Percentiles rank a stretch among this genome's conserved stretches.
Conservation (phyloP, 2,888 invertebrate species). For the Neoitamus cyanurus region DNA sequence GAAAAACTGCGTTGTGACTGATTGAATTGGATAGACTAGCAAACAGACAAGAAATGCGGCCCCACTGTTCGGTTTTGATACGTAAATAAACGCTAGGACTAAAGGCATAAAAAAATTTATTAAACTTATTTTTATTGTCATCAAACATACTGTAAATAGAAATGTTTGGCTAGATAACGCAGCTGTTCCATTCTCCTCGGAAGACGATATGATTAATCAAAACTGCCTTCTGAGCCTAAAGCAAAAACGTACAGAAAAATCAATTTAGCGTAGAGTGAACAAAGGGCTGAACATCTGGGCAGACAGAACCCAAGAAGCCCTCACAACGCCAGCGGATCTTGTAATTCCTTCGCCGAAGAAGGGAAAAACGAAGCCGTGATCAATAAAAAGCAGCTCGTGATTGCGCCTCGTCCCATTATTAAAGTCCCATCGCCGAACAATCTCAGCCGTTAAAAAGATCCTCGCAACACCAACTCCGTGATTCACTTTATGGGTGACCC, state of each 20-base stretch:
- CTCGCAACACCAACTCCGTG: background rate
- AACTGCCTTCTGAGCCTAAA: background rate
- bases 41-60: no score
- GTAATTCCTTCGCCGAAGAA: background rate
- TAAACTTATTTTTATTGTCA: background rate
- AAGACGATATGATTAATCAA: background rate
- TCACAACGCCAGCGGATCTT: background rate
- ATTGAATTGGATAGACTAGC: no score
- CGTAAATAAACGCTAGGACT: no score
- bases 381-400: background rate
- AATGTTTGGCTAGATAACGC: background rate
- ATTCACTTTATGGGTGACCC: background rate
- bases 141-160: background rate
- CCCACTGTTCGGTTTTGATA: no score
- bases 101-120: background rate
- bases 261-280: constrained; percentile 10
- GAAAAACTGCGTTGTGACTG: no score
- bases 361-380: background rate
- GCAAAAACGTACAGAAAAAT: background rate
- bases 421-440: constrained; percentile 7
- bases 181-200: background rate
- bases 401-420: background rate
- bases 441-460: constrained; percentile 8
- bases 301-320: background rate
- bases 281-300: constrained; percentile 33